Evolutionary conservation across 2,797 vertebrate species (phyloP), one percentile per base, ranked within the genome.

Genomic region (Dermochelys coriacea): DNA sequence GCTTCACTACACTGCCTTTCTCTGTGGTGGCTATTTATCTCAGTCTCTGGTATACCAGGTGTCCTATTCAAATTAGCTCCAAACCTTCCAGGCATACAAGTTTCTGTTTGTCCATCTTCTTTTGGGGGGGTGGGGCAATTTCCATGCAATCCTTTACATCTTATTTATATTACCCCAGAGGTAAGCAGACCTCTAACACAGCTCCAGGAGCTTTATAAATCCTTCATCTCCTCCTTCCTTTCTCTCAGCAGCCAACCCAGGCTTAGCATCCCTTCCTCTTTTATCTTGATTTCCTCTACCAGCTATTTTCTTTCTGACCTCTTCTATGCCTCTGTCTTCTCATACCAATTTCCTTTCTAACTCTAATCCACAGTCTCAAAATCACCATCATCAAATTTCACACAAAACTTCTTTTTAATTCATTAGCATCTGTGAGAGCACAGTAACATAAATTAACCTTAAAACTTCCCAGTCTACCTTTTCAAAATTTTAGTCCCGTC

Each of bases 31-130:
- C 82, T 94, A 90, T 97, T 97, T 96, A 96, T 97, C 96, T 95
- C 79, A 94, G 84, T 85, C 59, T 94, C 95, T 93, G 93, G 95
- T 97, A 97, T 94, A 95, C 87, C 95, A 97, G 93, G 93, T 87
- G 55, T 90, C 77, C 82, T 85, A 87, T 45, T 61, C 71, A 85
- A 86, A 89, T 94, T 93, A 80, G 93, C 92, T 91, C 49, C 92
- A 87, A 81, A 59, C 90, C 86, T 95, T 89, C 89, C 84, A 93
- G 80, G 49, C 93, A 97, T 92, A 79, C 0, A 9, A 50, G 61
- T 55, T 93, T 91, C 55, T 81, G 6, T 75, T 77, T 85, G 61
- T 50, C 47, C 84, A 84, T 68, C 54, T 82, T 81, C 37, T 31
- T 41, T 55, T 45, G 5, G 41, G 41, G 41, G n/a, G n/a, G n/a